Conservation (phyloP, 2,797 vertebrate species). For the Enteromius thamalakanensis region DNA sequence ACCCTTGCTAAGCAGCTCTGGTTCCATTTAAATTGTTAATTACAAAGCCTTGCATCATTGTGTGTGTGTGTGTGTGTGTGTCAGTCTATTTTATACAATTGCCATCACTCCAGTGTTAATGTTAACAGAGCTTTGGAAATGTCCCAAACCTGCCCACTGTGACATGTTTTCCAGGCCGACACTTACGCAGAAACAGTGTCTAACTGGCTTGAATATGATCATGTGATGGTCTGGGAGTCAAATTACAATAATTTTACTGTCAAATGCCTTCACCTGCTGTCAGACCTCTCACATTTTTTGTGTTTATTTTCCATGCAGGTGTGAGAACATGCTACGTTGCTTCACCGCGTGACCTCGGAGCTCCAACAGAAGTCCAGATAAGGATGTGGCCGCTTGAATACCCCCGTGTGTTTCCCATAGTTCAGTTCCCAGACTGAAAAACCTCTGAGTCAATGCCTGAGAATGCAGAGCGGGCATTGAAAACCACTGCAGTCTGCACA, state of each 20-base stretch:
- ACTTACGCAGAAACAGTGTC: background rate
- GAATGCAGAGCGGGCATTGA: conserved; percentile 26
- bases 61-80: background rate
- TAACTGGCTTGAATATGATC: background rate
- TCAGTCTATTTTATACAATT: background rate
- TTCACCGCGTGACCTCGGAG: background rate
- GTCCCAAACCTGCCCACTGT: conserved; percentile 10
- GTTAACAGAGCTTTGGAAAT: conserved; percentile 36
- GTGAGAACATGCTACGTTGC: background rate
- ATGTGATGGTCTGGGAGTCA: background rate
- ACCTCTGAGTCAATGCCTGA: conserved; percentile 42
- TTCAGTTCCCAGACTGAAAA: conserved; percentile 39
- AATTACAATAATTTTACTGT: background rate
- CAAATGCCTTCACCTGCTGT: background rate
- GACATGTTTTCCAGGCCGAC: conserved; percentile 8
- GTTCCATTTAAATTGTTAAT: conserved; percentile 24
- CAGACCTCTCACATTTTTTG: background rate
- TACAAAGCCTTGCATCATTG: conserved; percentile 30
- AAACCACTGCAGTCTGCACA: conserved; percentile 30
- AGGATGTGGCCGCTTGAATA: conserved; percentile 12
- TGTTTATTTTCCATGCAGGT: conserved; percentile 37
- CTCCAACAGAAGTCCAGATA: conserved; percentile 44
- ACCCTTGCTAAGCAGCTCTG: conserved; percentile 5
- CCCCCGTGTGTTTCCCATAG: conserved; percentile 35
- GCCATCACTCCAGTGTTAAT: background rate